Percentiles rank a stretch among this genome's conserved stretches.
These are phyloP conservation scores for Brachionus rubens DNA, from an alignment of 1,140 invertebrate genomes.

Conservation along the genomic window DNA sequence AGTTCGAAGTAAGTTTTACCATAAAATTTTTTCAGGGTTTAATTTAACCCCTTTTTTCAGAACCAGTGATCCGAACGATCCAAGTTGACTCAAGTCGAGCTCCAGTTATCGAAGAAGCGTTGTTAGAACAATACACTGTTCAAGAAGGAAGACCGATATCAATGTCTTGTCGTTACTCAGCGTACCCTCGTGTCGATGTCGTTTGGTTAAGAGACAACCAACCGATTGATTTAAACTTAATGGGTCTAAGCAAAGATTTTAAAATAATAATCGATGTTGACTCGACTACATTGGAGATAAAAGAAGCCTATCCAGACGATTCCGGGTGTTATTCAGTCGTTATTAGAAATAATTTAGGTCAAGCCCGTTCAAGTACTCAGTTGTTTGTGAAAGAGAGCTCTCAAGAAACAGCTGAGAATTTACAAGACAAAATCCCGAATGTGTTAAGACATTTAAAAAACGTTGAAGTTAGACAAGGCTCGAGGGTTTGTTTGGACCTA, in stretches of 20 bases:
- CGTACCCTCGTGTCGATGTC: slow-evolving; percentile 68
- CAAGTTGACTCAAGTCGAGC: slow-evolving; percentile 9
- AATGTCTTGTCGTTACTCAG: slow-evolving; percentile 55
- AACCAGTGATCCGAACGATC: slow-evolving; percentile 15
- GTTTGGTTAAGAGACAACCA: slow-evolving; percentile 67
- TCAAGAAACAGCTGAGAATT: background rate
- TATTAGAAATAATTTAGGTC: slow-evolving; percentile 85
- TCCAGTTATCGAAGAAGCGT: slow-evolving; percentile 30
- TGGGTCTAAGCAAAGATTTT: slow-evolving; percentile 51
- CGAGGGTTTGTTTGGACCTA: slow-evolving; percentile 34
- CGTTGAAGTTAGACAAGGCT: slow-evolving; percentile 40
- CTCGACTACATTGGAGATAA: slow-evolving; percentile 72
- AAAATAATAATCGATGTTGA: slow-evolving; percentile 55
- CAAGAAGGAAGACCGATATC: slow-evolving; percentile 55
- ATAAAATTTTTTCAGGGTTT: background rate
- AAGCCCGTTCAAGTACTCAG: slow-evolving; percentile 55
- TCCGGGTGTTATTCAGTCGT: slow-evolving; percentile 92
- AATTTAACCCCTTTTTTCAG: background rate
- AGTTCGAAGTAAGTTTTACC: slow-evolving; percentile 52
- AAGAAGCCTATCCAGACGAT: slow-evolving; percentile 93
- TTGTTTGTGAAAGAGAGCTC: slow-evolving; percentile 48
- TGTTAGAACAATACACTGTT: slow-evolving; percentile 47
- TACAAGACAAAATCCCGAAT: slow-evolving; percentile 29
- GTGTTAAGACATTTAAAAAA: slow-evolving; percentile 31
- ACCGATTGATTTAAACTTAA: slow-evolving; percentile 51